These are phyloP conservation scores for Drosophila bocki DNA, from an alignment of 1,140 invertebrate species.

Conservation along the genomic window DNA sequence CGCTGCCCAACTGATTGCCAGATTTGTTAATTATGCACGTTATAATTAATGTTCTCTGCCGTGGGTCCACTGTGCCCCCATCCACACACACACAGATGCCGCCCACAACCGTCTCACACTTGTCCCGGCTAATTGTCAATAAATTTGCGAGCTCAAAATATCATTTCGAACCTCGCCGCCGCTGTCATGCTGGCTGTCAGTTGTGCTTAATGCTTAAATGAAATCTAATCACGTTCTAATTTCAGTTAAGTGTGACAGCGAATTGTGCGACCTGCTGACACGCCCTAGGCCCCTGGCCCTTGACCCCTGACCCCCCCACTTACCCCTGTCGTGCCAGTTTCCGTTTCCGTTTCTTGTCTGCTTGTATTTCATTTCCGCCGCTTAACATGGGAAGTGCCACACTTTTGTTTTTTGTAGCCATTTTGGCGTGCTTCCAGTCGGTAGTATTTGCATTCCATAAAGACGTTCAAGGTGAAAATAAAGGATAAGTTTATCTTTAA, in stretches of 20 bases:
- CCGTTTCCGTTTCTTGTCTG: slow-evolving; percentile 37
- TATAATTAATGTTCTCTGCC: slow-evolving; percentile 70
- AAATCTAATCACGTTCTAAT: slow-evolving; percentile 83
- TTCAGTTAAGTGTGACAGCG: slow-evolving; percentile 75
- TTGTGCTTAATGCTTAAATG: slow-evolving; percentile 77
- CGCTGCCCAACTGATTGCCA: slow-evolving; percentile 52
- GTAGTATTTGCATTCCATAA: slow-evolving; percentile 51
- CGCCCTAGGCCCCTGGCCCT: slow-evolving; percentile 1
- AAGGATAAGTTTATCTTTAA: background rate
- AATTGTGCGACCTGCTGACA: slow-evolving; percentile 38
- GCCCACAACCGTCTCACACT: slow-evolving; percentile 8
- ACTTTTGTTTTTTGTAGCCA: background rate
- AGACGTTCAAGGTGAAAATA: background rate
- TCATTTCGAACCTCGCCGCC: slow-evolving; percentile 48
- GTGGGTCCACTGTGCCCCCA: background rate
- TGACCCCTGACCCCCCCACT: background rate
- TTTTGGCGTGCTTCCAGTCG: slow-evolving; percentile 53
- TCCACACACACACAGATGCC: background rate
- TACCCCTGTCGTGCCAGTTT: slow-evolving; percentile 4
- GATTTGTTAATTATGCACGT: slow-evolving; percentile 80
- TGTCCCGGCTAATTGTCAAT: slow-evolving; percentile 67
- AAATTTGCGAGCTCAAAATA: slow-evolving; percentile 74
- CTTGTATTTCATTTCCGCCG: slow-evolving; percentile 72
- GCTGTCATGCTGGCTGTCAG: slow-evolving; percentile 75
- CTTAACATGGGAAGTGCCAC: slow-evolving; percentile 47